Evolutionary conservation across 2,797 vertebrate species (phyloP), one percentile per base, ranked within the genome.

Genomic region (Ctenopoma kingsleyae): DNA sequence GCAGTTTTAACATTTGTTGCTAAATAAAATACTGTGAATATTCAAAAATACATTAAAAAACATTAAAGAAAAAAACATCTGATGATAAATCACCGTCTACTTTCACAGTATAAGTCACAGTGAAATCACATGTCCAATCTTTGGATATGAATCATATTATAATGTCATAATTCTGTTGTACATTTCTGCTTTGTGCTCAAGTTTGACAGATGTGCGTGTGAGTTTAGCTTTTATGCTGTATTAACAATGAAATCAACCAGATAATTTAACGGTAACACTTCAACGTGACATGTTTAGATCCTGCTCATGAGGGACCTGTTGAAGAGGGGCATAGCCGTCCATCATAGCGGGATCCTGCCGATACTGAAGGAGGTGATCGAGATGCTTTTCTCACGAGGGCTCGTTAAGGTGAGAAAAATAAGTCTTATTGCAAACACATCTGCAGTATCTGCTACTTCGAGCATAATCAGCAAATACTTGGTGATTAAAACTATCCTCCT

Each of bases 331-430:
- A 93, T 97, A 27, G 97, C 94, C 0, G 95, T 98, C 30, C 97
- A 98, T 72, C 97, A 98, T 70, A 97, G 97, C 0, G 97, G 97
- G 20, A 96, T 98, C 86, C 93, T 98, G 84, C 97, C 97, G 2
- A 97, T 98, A 57, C 94, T 98, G 67, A 98, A 98, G 93, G 97
- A 98, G 80, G 96, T 97, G 12, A 96, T 96, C 27, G 97, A 98
- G 91, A 98, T 98, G 97, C 94, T 98, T 1, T 98, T 98, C 88
- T 96, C 96, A 22, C 92, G 92, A 2, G 97, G 97, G n/a, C 95
- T 98, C 3, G 96, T 98, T 2, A 98, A 98, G 93, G 97, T 97
- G 72, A 68, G 82, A 30, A 38, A 27, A 30, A 43, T 6, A 2
- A 32, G 52, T 2, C 4, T 57, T 43, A 43, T 6, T 41, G 2